Evolutionary conservation across 1,140 invertebrate species (phyloP).

Genomic region (Mamestra configurata): DNA sequence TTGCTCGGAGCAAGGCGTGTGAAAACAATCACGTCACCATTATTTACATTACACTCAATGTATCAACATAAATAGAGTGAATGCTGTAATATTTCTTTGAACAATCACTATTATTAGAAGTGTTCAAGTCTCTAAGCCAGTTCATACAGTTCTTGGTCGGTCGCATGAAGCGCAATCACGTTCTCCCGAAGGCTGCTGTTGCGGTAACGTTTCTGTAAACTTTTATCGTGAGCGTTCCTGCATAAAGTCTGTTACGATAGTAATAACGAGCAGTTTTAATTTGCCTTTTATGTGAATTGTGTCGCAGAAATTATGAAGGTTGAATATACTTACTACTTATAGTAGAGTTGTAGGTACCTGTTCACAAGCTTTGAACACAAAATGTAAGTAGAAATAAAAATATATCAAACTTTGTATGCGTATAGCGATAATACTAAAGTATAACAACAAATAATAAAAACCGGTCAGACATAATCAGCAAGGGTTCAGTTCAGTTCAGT

Average conservation of each 20-base stretch:
- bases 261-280: constrained; percentile 1
- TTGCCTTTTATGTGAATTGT: background rate
- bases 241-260: background rate
- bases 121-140: background rate
- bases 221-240: constrained; percentile 19
- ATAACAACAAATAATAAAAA: no score
- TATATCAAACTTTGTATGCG: no score
- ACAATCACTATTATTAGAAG: constrained; percentile 32
- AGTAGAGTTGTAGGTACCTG: no score
- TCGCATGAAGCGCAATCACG: background rate
- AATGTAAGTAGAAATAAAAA: no score
- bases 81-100: constrained; percentile 38
- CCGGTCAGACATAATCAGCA: no score
- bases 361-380: no score
- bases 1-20: constrained; percentile 15
- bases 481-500: no score
- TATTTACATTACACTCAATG: constrained; percentile 27
- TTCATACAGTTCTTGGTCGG: background rate
- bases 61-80: constrained; percentile 20
- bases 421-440: no score
- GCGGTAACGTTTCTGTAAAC: constrained; percentile 31
- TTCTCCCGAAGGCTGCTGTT: constrained; percentile 9
- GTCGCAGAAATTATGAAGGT: background rate
- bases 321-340: no score
- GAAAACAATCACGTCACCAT: constrained; percentile 39